Percentiles rank a stretch among this genome's conserved stretches.
Evolutionary conservation across 1,140 invertebrate genomes (phyloP).

Genomic region (Drosophila ercepeae): DNA sequence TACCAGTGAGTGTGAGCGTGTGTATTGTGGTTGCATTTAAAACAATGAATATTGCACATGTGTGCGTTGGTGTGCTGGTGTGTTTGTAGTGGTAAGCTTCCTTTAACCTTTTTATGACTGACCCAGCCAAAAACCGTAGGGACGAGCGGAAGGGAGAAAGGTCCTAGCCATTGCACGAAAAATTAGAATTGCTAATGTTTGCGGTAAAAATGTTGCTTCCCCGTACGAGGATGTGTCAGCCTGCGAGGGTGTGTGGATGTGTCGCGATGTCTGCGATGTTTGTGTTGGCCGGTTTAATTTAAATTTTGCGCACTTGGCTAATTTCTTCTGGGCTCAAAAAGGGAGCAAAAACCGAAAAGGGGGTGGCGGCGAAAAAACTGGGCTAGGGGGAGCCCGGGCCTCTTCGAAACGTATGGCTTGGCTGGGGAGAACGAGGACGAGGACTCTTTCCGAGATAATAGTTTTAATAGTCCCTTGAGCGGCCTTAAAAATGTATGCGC

Average conservation of each 20-base stretch:
- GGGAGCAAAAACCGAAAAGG: slow-evolving; percentile 5
- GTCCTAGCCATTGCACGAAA: slow-evolving; percentile 56
- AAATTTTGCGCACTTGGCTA: slow-evolving; percentile 75
- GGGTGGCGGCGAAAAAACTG: background rate
- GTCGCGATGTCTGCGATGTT: slow-evolving; percentile 38
- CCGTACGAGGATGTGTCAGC: slow-evolving; percentile 19
- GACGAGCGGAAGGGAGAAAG: slow-evolving; percentile 15
- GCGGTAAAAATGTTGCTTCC: slow-evolving; percentile 63
- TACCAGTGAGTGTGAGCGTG: slow-evolving; percentile 1
- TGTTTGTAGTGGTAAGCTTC: slow-evolving; percentile 42
- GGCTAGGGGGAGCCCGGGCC: slow-evolving; percentile 5
- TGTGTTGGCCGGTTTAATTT: slow-evolving; percentile 66
- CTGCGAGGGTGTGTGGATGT: slow-evolving; percentile 3
- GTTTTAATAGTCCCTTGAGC: slow-evolving; percentile 70
- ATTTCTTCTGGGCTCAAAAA: slow-evolving; percentile 59
- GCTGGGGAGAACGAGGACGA: background rate
- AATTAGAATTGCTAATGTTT: slow-evolving; percentile 75
- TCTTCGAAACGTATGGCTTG: slow-evolving; percentile 23
- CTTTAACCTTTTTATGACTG: slow-evolving; percentile 72
- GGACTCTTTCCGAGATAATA: slow-evolving; percentile 57
- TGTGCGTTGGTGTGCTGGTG: background rate
- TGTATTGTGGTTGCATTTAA: slow-evolving; percentile 66
- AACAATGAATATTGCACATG: slow-evolving; percentile 62
- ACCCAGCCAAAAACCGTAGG: slow-evolving; percentile 53
- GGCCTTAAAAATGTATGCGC: slow-evolving; percentile 62